Evolutionary conservation across 2,888 invertebrate genomes (phyloP).

Genomic region (Synergus gifuensis): DNA sequence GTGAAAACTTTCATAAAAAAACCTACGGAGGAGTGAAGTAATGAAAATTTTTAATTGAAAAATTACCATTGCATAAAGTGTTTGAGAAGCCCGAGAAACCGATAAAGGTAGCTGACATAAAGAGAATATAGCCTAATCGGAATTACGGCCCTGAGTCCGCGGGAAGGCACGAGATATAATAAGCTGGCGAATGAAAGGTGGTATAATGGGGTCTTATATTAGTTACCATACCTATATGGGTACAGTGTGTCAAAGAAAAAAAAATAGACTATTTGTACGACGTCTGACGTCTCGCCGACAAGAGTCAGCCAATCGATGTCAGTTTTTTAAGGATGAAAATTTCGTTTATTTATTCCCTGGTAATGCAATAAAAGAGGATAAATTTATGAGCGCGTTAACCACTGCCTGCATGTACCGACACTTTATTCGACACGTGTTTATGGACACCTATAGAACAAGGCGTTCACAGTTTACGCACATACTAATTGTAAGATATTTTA

Average conservation of each 20-base stretch:
- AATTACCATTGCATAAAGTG: conserved; percentile 6
- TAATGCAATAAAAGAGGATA: background rate
- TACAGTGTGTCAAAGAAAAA: background rate
- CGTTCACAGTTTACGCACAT: background rate
- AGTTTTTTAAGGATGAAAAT: conserved; percentile 3
- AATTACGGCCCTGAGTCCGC: background rate
- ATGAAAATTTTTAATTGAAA: background rate
- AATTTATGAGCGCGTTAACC: conserved; percentile 1
- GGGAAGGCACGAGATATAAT: conserved; percentile 1
- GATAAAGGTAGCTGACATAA: too few relatives aligned
- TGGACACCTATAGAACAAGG: background rate
- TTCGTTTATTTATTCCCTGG: background rate
- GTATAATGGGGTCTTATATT: background rate
- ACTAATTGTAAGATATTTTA: background rate
- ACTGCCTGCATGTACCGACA: background rate
- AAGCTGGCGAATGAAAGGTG: background rate
- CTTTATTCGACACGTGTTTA: conserved; percentile 4
- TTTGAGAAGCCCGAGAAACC: conserved; percentile 1
- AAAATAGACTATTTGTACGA: background rate
- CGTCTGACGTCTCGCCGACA: conserved; percentile 2
- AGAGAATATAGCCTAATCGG: too few relatives aligned
- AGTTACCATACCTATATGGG: background rate
- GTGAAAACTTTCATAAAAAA: background rate
- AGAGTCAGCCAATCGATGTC: conserved; percentile 3
- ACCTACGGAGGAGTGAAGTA: background rate